phyloP scores from a whole-genome alignment of 1,140 invertebrate species.

The Diprion similis region DNA sequence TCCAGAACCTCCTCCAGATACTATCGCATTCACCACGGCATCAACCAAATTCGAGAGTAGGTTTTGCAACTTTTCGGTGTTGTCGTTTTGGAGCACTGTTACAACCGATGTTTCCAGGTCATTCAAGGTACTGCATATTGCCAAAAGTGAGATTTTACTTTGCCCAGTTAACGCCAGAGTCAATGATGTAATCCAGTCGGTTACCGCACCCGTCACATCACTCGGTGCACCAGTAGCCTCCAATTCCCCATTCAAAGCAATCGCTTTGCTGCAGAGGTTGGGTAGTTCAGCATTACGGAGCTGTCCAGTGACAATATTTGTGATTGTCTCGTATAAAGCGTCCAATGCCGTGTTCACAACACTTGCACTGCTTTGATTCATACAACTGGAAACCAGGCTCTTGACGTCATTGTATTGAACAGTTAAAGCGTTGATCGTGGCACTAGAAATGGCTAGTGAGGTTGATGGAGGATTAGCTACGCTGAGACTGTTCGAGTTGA shows the following conservation, averaged over 20 bases:
- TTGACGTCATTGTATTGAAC: not conserved
- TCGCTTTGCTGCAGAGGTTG: not conserved
- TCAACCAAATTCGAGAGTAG: not conserved
- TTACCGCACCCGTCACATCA: not conserved
- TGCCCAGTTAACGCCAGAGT: not conserved
- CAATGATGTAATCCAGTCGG: not conserved
- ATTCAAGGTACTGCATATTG: not conserved
- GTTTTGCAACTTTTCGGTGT: not conserved
- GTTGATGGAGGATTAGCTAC: not conserved
- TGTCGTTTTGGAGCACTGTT: not conserved
- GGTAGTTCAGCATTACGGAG: not conserved
- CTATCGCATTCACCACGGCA: not conserved
- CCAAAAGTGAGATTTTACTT: not conserved
- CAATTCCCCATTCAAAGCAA: not conserved
- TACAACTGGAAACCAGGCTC: not conserved
- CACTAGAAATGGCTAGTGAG: not conserved
- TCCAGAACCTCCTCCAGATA: not conserved
- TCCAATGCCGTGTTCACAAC: not conserved
- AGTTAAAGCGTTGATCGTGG: not conserved
- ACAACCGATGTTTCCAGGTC: conserved; percentile 4
- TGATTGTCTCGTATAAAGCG: not conserved
- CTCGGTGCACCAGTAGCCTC: not conserved
- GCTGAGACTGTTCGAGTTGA: not conserved
- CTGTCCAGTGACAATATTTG: not conserved
- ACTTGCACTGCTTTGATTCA: not conserved